These are phyloP conservation scores for Bugulina stolonifera DNA, from an alignment of 2,888 invertebrate genomes.

Conservation along the genomic window DNA sequence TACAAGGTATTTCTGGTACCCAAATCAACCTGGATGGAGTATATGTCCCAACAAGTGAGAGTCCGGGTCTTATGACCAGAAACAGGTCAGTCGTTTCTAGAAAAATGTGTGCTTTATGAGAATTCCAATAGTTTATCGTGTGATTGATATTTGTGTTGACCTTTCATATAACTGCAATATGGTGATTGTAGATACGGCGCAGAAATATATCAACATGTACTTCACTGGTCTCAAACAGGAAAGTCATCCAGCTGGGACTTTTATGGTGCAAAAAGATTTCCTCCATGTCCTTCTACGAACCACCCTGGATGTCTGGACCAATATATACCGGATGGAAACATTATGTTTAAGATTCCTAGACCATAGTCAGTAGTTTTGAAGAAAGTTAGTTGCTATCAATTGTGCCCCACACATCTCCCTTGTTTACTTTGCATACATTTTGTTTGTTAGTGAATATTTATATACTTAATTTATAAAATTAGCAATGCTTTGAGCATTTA, in stretches of 20 bases:
- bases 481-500: no score
- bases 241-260: neutral
- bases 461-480: no score
- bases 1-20: neutral
- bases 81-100: no score
- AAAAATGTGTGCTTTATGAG: no score
- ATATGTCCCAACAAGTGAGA: neutral
- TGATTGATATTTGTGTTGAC: no score
- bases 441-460: no score
- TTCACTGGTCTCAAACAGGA: neutral
- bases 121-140: no score
- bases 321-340: neutral
- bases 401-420: no score
- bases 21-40: neutral
- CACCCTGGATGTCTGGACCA: neutral
- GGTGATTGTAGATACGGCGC: neutral
- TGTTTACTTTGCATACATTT: no score
- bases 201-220: neutral
- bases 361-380: no score
- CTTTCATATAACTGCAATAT: no score
- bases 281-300: neutral
- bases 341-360: neutral
- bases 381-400: no score
- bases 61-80: neutral
- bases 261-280: neutral